phyloP scores from a whole-genome alignment of 2,113 vertebrate genomes.

The Capreolus pygargus region DNA sequence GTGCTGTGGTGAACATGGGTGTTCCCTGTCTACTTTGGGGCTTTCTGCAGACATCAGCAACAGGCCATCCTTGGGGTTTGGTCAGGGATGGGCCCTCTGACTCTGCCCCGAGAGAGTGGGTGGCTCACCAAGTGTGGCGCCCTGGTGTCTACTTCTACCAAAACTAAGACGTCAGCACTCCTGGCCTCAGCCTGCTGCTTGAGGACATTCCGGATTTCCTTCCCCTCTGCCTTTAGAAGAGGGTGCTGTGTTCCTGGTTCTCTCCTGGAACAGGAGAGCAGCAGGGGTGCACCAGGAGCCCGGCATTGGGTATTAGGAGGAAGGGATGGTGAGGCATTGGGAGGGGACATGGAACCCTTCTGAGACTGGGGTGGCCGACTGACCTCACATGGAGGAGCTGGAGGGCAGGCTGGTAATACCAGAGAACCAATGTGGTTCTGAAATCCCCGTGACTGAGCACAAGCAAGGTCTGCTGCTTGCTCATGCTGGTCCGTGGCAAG shows the following conservation, averaged over 20 bases:
- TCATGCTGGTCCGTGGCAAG: neutral
- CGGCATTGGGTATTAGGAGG: neutral
- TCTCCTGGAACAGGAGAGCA: neutral
- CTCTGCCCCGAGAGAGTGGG: neutral
- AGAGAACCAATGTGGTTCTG: neutral
- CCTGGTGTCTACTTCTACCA: neutral
- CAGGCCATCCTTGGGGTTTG: neutral
- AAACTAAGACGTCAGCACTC: neutral
- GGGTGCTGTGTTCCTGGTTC: neutral
- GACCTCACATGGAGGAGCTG: neutral
- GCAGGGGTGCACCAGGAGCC: neutral
- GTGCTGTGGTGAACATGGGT: neutral
- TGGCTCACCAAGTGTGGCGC: neutral
- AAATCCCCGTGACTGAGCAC: neutral
- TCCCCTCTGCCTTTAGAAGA: neutral
- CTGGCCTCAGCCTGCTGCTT: neutral
- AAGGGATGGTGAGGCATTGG: neutral
- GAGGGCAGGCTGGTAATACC: neutral
- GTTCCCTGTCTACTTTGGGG: neutral
- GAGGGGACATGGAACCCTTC: neutral
- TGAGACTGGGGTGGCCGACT: neutral
- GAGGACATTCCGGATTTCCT: neutral
- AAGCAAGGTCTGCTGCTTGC: neutral
- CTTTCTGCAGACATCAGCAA: neutral
- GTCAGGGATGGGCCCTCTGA: neutral